A percentile compares a stretch with the other conserved stretches of the same genome.
These are phyloP conservation scores for Microplitis demolitor DNA, from an alignment of 1,140 invertebrate species.

Conservation along the genomic window DNA sequence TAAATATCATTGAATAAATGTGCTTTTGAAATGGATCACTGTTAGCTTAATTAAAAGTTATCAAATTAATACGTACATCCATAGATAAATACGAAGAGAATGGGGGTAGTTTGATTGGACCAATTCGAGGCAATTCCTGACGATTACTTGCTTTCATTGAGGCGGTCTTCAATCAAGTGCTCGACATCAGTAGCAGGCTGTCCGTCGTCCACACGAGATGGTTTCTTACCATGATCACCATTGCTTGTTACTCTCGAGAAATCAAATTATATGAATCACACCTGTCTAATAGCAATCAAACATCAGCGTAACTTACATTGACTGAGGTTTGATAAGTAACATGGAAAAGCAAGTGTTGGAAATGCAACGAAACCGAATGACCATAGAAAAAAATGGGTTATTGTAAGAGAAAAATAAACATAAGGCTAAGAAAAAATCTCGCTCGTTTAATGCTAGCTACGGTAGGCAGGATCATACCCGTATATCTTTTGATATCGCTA, in stretches of 20 bases:
- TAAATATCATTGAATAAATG: background rate
- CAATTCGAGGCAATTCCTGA: slow-evolving; percentile 64
- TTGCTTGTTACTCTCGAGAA: background rate
- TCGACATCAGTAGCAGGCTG: slow-evolving; percentile 54
- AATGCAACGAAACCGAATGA: background rate
- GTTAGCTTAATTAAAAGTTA: slow-evolving; percentile 50
- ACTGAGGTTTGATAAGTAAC: too few relatives aligned
- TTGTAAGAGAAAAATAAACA: slow-evolving; percentile 7
- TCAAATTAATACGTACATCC: slow-evolving; percentile 60
- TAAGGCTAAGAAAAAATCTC: background rate
- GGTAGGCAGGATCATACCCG: slow-evolving; percentile 41
- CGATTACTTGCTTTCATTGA: slow-evolving; percentile 63
- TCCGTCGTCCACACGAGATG: slow-evolving; percentile 36
- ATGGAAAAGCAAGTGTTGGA: too few relatives aligned
- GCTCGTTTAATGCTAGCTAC: background rate
- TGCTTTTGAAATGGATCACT: slow-evolving; percentile 1
- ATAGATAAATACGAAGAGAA: slow-evolving; percentile 55
- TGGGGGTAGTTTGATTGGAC: slow-evolving; percentile 64
- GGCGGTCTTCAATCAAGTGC: slow-evolving; percentile 50
- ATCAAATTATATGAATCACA: background rate
- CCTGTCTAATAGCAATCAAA: background rate
- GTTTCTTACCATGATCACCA: background rate
- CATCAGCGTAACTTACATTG: too few relatives aligned
- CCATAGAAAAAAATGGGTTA: background rate
- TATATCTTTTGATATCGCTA: slow-evolving; percentile 42